These are phyloP conservation scores for Bombus confusus DNA, from an alignment of 1,140 invertebrate species.

Conservation along the genomic window DNA sequence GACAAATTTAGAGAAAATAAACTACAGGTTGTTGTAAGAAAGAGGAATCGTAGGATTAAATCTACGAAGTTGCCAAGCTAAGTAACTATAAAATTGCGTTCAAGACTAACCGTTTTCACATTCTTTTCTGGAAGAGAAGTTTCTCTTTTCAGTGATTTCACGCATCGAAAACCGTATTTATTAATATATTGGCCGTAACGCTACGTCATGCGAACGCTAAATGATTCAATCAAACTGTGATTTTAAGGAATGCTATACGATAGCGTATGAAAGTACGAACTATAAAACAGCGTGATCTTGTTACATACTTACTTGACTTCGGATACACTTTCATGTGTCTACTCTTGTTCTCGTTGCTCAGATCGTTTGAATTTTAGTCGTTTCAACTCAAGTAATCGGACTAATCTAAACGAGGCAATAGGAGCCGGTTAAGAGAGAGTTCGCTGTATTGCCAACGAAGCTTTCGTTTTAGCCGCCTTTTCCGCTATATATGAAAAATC, in stretches of 20 bases:
- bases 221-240: slow-evolving; percentile 5
- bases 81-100: background rate
- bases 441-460: no score
- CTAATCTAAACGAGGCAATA: no score
- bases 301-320: no score
- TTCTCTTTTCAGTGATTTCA: slow-evolving; percentile 25
- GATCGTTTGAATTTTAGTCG: no score
- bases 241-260: background rate
- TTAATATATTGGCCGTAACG: background rate
- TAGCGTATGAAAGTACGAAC: background rate
- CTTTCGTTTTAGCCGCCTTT: no score
- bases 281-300: no score
- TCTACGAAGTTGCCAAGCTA: background rate
- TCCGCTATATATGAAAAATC: no score
- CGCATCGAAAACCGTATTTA: background rate
- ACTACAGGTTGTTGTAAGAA: no score
- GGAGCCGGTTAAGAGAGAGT: no score
- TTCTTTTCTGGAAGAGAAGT: slow-evolving; percentile 29
- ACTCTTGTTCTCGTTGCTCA: no score
- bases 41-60: background rate
- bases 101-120: slow-evolving; percentile 16
- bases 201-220: background rate
- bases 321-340: no score
- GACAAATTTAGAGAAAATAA: background rate
- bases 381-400: no score